Conservation (phyloP, 2,113 vertebrate genomes). For the Orthochromis indermauri region DNA sequence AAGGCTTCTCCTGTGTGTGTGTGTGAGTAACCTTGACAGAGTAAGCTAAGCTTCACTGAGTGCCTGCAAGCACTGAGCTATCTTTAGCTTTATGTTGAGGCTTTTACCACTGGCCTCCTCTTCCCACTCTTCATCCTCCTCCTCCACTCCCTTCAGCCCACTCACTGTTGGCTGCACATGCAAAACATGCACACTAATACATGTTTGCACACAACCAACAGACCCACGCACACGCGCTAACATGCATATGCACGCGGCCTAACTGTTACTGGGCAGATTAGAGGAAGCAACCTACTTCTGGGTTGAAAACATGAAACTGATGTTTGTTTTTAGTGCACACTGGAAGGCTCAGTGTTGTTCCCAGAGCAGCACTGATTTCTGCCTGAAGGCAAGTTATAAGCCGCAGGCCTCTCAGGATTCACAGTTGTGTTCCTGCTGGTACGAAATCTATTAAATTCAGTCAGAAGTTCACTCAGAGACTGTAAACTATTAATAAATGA, state of each 20-base stretch:
- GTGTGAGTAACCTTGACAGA: slow-evolving; percentile 62
- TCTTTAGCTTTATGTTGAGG: slow-evolving; percentile 70
- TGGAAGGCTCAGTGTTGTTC: slow-evolving; percentile 37
- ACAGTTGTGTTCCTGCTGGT: background rate
- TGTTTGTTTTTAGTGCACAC: slow-evolving; percentile 44
- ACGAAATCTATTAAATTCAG: background rate
- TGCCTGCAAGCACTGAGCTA: slow-evolving; percentile 67
- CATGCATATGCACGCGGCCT: slow-evolving; percentile 20
- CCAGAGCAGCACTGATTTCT: slow-evolving; percentile 33
- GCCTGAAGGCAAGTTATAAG: slow-evolving; percentile 33
- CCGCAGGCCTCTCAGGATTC: slow-evolving; percentile 4
- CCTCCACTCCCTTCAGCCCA: slow-evolving; percentile 34
- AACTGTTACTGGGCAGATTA: slow-evolving; percentile 74
- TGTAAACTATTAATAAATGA: slow-evolving; percentile 2
- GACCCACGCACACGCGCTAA: background rate
- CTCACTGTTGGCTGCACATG: slow-evolving; percentile 61
- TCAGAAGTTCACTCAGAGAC: background rate
- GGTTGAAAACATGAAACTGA: slow-evolving; percentile 35
- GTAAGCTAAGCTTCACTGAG: slow-evolving; percentile 51
- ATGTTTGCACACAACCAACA: slow-evolving; percentile 41
- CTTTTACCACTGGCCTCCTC: slow-evolving; percentile 58
- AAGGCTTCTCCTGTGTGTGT: background rate
- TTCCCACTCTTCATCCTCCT: slow-evolving; percentile 33
- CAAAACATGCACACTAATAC: slow-evolving; percentile 55
- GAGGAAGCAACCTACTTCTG: slow-evolving; percentile 59